Evolutionary conservation across 2,113 vertebrate species (phyloP).

Genomic region (Ictalurus furcatus): DNA sequence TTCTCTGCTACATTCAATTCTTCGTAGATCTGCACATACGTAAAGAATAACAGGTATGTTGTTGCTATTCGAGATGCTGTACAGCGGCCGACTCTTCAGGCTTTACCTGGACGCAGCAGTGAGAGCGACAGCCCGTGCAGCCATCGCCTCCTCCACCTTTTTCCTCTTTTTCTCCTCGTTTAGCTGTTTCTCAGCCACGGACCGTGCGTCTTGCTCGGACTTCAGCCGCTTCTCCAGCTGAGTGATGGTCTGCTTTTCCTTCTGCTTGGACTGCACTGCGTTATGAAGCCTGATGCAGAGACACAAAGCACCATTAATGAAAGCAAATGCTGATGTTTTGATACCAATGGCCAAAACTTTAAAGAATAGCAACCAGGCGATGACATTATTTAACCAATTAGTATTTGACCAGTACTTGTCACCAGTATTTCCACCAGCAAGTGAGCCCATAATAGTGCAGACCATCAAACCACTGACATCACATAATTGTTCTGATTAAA

Average conservation of each 20-base stretch:
- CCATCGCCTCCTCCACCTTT: slow-evolving; percentile 95
- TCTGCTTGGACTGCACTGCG: slow-evolving; percentile 95
- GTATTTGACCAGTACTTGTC: background rate
- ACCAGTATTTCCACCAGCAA: background rate
- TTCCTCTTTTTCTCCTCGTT: slow-evolving; percentile 96
- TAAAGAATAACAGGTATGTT: background rate
- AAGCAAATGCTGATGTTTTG: background rate
- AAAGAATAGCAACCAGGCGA: background rate
- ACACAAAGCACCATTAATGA: background rate
- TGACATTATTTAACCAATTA: background rate
- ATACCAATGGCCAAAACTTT: background rate
- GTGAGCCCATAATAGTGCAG: background rate
- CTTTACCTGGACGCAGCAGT: slow-evolving; percentile 89
- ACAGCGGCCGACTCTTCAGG: background rate
- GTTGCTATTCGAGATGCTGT: background rate
- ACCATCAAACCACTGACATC: background rate
- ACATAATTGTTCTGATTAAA: background rate
- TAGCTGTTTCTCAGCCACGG: slow-evolving; percentile 91
- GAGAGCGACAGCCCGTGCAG: slow-evolving; percentile 90
- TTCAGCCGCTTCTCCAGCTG: slow-evolving; percentile 97
- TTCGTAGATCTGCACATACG: background rate
- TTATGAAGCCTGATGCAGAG: slow-evolving; percentile 85
- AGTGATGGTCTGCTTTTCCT: slow-evolving; percentile 95
- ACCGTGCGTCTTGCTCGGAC: slow-evolving; percentile 92
- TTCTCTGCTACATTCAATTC: background rate